These are phyloP conservation scores for Rhingia campestris DNA, from an alignment of 2,888 invertebrate genomes.

Conservation along the genomic window DNA sequence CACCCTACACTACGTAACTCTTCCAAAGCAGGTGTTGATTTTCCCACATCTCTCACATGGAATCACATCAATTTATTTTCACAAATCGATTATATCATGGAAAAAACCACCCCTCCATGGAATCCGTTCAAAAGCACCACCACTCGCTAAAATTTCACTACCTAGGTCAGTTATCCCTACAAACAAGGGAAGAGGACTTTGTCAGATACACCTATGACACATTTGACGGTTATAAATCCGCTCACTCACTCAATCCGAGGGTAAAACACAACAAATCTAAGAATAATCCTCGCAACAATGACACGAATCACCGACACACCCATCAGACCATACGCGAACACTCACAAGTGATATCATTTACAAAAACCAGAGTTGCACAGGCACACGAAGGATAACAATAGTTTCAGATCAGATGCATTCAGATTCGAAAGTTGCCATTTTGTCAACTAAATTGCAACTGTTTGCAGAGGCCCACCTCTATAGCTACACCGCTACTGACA, in stretches of 20 bases:
- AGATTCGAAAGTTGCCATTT: constrained; percentile 30
- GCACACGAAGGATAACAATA: neutral
- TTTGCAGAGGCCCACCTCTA: neutral
- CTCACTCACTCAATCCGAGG: constrained; percentile 24
- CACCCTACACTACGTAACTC: constrained; percentile 12
- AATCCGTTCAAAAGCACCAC: neutral
- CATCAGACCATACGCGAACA: constrained; percentile 44
- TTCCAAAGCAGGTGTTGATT: constrained; percentile 51
- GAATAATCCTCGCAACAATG: constrained; percentile 67
- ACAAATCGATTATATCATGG: constrained; percentile 46
- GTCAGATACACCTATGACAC: constrained; percentile 46
- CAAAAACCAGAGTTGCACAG: constrained; percentile 17
- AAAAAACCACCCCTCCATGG: neutral
- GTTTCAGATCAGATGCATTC: constrained; percentile 67
- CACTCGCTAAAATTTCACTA: constrained; percentile 14
- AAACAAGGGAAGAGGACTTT: constrained; percentile 24
- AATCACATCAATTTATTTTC: constrained; percentile 28
- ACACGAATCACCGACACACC: constrained; percentile 47
- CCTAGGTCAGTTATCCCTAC: constrained; percentile 59
- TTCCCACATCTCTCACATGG: constrained; percentile 40
- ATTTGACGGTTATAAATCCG: constrained; percentile 57
- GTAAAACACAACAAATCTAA: constrained; percentile 53
- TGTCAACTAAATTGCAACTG: constrained; percentile 50
- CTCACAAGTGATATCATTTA: constrained; percentile 65
- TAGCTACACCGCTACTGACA: neutral